phyloP scores from a whole-genome alignment of 2,113 vertebrate genomes.

The Nicator chloris region DNA sequence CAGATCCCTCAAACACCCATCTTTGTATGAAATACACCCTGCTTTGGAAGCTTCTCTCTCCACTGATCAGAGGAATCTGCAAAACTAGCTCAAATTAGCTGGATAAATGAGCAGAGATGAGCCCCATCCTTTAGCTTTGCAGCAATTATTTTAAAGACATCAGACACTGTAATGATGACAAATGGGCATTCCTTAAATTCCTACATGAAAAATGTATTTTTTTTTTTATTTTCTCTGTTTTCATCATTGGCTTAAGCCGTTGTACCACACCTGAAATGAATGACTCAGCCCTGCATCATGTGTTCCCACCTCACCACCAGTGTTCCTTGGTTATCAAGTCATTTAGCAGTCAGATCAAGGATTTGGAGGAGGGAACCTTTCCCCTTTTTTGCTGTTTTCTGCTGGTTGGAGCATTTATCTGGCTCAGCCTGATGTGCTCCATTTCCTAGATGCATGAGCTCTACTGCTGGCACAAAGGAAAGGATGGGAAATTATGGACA shows the following conservation, averaged over 20 bases:
- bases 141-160: neutral
- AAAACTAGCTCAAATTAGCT: neutral
- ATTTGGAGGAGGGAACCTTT: neutral
- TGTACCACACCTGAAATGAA: neutral
- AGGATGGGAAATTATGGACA: neutral
- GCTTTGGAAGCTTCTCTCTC: neutral
- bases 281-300: neutral
- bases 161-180: neutral
- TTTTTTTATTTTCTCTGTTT: neutral
- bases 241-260: neutral
- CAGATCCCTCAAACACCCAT: neutral
- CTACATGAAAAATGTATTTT: neutral
- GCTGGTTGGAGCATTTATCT: neutral
- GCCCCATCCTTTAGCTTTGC: neutral
- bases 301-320: neutral
- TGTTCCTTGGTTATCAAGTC: neutral
- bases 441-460: neutral
- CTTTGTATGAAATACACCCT: neutral
- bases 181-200: neutral
- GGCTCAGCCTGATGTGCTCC: neutral
- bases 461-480: neutral
- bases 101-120: neutral
- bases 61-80: neutral
- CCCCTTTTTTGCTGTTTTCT: neutral
- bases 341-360: neutral